Evolutionary conservation across 1,140 invertebrate species (phyloP).

Genomic region (Asobara japonica): DNA sequence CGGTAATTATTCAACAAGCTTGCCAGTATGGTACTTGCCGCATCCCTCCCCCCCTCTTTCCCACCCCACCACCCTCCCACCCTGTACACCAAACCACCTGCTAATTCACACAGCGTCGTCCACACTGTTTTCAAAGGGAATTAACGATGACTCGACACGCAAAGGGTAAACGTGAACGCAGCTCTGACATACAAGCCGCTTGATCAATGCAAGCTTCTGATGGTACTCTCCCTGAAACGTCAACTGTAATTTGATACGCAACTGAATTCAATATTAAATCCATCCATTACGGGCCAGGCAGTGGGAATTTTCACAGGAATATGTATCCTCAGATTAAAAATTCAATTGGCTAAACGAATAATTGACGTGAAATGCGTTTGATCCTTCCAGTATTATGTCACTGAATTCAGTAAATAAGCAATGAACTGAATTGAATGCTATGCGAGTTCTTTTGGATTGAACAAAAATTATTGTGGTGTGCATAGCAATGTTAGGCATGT

Average conservation of each 20-base stretch:
- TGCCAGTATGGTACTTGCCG: slow-evolving; percentile 11
- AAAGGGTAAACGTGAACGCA: slow-evolving; percentile 17
- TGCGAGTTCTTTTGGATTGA: too few relatives aligned
- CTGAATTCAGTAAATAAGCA: slow-evolving; percentile 7
- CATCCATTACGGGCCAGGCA: neutral
- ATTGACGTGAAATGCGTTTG: slow-evolving; percentile 1
- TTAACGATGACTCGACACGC: slow-evolving; percentile 17
- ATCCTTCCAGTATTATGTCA: neutral
- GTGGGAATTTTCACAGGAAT: neutral
- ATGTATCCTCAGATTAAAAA: neutral
- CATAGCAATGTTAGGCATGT: too few relatives aligned
- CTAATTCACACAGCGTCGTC: slow-evolving; percentile 28
- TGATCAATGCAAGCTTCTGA: slow-evolving; percentile 27
- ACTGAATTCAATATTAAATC: slow-evolving; percentile 9
- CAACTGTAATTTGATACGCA: slow-evolving; percentile 9
- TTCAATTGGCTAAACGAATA: neutral
- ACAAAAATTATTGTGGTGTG: too few relatives aligned
- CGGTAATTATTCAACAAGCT: slow-evolving; percentile 47
- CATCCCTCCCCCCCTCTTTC: slow-evolving; percentile 21
- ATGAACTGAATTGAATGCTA: slow-evolving; percentile 22
- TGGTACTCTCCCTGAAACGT: neutral
- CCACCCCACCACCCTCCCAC: neutral
- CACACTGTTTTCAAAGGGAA: slow-evolving; percentile 31
- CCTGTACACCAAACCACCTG: slow-evolving; percentile 18
- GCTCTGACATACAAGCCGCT: slow-evolving; percentile 17